Evolutionary conservation across 2,888 invertebrate genomes (phyloP).

Genomic region (Amitus sp.): DNA sequence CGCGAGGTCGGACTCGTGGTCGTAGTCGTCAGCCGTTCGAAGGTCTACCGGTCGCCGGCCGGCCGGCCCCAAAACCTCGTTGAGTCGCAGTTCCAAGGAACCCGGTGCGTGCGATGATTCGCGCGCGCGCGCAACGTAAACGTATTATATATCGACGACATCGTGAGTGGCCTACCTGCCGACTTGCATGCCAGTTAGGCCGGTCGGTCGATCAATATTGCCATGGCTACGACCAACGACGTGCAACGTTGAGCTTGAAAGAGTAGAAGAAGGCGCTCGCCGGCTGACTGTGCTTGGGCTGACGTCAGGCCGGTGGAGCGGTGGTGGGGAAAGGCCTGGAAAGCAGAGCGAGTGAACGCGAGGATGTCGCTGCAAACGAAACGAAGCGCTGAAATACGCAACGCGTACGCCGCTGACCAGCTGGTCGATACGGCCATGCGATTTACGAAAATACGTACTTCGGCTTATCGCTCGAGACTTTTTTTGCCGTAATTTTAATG

Average conservation of each 20-base stretch:
- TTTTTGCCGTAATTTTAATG: no score
- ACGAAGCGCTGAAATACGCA: not conserved
- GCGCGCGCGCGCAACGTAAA: not conserved
- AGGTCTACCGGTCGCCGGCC: conserved; percentile 39
- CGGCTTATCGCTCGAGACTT: no score
- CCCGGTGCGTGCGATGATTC: conserved; percentile 1
- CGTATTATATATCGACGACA: not conserved
- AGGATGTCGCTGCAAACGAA: not conserved
- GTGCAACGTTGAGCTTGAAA: conserved; percentile 50
- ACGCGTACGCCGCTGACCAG: not conserved
- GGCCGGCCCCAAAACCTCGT: conserved; percentile 40
- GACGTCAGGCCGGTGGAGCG: not conserved
- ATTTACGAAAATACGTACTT: no score
- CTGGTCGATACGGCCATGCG: not conserved
- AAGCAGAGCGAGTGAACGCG: not conserved
- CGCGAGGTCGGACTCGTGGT: conserved; percentile 1
- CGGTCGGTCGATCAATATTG: conserved; percentile 58
- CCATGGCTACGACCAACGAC: conserved; percentile 58
- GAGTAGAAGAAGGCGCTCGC: conserved; percentile 40
- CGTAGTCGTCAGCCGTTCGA: conserved; percentile 2
- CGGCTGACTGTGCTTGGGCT: conserved; percentile 41
- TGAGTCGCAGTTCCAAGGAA: conserved; percentile 10
- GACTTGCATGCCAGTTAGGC: conserved; percentile 37
- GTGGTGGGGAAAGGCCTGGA: not conserved
- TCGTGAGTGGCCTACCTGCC: conserved; percentile 5